Conservation (phyloP, 2,888 invertebrate species). For the Luffia ferchaultella region DNA sequence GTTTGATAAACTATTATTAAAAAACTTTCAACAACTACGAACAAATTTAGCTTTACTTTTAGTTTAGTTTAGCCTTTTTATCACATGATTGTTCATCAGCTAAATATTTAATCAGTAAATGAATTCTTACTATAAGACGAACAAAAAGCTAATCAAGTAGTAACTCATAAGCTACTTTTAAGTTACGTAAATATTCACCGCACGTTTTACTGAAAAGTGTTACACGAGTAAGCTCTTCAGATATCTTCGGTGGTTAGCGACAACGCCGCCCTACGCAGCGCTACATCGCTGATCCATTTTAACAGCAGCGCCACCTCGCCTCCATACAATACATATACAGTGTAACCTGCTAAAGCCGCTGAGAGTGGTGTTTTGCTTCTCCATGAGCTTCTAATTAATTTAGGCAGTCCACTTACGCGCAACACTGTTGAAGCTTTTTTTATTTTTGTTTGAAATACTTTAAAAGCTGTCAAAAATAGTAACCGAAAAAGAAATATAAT, state of each 20-base stretch:
- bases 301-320: too few relatives aligned
- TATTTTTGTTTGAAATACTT: not conserved
- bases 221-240: constrained; percentile 58
- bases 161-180: too few relatives aligned
- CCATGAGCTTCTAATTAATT: constrained; percentile 53
- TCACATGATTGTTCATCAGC: too few relatives aligned
- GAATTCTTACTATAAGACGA: too few relatives aligned
- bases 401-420: constrained; percentile 49
- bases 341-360: constrained; percentile 40
- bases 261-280: constrained; percentile 35
- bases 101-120: too few relatives aligned
- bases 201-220: too few relatives aligned
- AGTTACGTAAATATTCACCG: too few relatives aligned
- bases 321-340: constrained; percentile 9
- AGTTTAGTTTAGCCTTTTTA: too few relatives aligned
- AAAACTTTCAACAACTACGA: too few relatives aligned
- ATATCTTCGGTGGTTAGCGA: constrained; percentile 39
- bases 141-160: too few relatives aligned
- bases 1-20: too few relatives aligned
- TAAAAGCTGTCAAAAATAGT: not conserved
- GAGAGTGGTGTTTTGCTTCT: constrained; percentile 24
- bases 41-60: too few relatives aligned
- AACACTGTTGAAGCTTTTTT: constrained; percentile 18
- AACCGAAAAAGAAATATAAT: not conserved
- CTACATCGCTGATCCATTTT: constrained; percentile 31